These are phyloP conservation scores for Napeogenes sylphis DNA, from an alignment of 2,888 invertebrate genomes.

Conservation along the genomic window DNA sequence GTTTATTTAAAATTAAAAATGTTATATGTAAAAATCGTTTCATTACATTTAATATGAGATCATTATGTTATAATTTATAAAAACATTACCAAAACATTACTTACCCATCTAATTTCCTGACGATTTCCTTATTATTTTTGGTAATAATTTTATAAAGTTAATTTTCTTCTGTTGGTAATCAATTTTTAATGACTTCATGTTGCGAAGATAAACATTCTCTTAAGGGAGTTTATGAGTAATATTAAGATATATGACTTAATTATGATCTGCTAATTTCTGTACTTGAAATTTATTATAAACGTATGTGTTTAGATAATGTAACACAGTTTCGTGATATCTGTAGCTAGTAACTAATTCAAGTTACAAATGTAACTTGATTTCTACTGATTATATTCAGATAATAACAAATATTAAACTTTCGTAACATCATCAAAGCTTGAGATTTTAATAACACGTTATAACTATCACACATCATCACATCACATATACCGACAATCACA, in stretches of 20 bases:
- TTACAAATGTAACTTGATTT: too few species aligned
- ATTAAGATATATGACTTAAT: conserved; percentile 2
- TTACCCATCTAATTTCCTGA: not conserved
- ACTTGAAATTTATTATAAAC: not conserved
- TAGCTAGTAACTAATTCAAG: too few species aligned
- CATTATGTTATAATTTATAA: too few species aligned
- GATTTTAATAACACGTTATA: too few species aligned
- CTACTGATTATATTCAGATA: too few species aligned
- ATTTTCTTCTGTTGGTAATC: conserved; percentile 22
- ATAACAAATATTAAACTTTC: too few species aligned
- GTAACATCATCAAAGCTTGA: too few species aligned
- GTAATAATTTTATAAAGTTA: conserved; percentile 20
- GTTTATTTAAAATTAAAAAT: not conserved
- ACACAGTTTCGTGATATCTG: not conserved
- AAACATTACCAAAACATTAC: too few species aligned
- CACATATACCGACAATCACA: not conserved
- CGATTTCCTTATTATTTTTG: conserved; percentile 11
- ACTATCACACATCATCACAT: too few species aligned
- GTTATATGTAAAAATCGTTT: too few species aligned
- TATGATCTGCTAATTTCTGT: conserved; percentile 1
- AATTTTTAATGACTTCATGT: conserved; percentile 23
- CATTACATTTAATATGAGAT: too few species aligned
- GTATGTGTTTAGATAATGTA: too few species aligned
- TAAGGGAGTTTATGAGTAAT: conserved; percentile 15
- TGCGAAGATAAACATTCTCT: conserved; percentile 15